Conservation (phyloP, 2,797 vertebrate species). For the Bradypus variegatus region DNA sequence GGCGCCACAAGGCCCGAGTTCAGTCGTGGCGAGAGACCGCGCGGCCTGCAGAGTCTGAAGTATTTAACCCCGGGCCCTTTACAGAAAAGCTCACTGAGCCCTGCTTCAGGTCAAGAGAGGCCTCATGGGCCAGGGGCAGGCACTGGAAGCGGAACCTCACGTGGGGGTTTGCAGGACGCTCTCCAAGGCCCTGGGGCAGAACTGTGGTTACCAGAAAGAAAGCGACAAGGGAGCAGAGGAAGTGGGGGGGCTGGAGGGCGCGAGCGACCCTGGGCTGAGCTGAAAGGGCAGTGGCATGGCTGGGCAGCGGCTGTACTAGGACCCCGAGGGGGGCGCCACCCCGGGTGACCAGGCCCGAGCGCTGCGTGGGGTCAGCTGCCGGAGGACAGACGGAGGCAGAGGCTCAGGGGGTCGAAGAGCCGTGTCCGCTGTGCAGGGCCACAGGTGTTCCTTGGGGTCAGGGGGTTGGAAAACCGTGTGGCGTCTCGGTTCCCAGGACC, state of each 20-base stretch:
- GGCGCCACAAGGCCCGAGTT: neutral
- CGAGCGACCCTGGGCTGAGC: neutral
- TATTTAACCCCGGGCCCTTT: neutral
- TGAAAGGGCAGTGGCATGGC: too few relatives aligned
- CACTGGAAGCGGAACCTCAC: neutral
- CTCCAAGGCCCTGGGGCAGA: neutral
- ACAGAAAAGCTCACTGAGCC: neutral
- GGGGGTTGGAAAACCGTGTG: neutral
- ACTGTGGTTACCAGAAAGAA: rapidly evolving
- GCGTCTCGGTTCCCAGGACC: neutral
- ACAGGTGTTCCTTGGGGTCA: too few relatives aligned
- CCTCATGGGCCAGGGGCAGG: neutral
- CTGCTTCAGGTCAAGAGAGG: neutral
- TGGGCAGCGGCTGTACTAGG: neutral
- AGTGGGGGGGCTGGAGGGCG: neutral
- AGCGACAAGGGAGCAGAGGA: too few relatives aligned
- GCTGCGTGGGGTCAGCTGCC: neutral
- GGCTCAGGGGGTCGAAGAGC: neutral
- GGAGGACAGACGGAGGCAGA: rapidly evolving
- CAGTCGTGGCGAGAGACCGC: neutral
- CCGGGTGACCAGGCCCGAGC: neutral
- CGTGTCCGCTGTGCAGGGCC: too few relatives aligned
- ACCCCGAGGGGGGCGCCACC: neutral
- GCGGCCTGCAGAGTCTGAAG: neutral
- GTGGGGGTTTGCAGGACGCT: neutral